A percentile compares a stretch with the other conserved stretches of the same genome.
Conservation (phyloP, 2,888 invertebrate genomes). For the Callyntrura sp. region DNA sequence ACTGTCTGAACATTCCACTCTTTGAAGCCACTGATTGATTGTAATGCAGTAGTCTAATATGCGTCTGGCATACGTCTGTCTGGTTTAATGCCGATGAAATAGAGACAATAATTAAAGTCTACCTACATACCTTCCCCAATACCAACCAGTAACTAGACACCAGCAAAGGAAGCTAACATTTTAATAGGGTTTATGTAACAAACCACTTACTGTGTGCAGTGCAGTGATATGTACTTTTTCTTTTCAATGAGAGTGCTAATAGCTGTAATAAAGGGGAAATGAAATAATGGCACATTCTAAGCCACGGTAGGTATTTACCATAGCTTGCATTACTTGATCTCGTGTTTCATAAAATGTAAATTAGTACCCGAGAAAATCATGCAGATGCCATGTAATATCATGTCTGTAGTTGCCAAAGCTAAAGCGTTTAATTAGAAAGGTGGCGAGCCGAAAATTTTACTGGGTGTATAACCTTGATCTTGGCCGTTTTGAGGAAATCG, state of each 20-base stretch:
- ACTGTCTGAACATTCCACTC: too few relatives aligned
- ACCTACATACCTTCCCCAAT: slow-evolving; percentile 30
- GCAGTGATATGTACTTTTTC: slow-evolving; percentile 8
- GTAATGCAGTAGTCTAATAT: too few relatives aligned
- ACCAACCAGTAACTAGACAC: slow-evolving; percentile 36
- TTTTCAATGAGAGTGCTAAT: slow-evolving; percentile 28
- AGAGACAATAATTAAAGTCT: slow-evolving; percentile 67
- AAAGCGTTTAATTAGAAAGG: slow-evolving; percentile 46
- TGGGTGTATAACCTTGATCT: background rate
- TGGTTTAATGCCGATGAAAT: slow-evolving; percentile 29
- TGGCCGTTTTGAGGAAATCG: slow-evolving; percentile 25
- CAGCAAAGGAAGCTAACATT: background rate
- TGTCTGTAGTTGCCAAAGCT: slow-evolving; percentile 17
- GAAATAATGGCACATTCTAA: slow-evolving; percentile 1
- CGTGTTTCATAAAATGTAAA: slow-evolving; percentile 43
- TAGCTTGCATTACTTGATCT: too few relatives aligned
- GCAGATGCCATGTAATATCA: slow-evolving; percentile 36
- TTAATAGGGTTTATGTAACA: background rate
- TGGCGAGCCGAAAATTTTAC: slow-evolving; percentile 15
- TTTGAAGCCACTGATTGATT: too few relatives aligned
- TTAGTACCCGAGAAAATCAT: slow-evolving; percentile 52
- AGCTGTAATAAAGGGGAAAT: slow-evolving; percentile 18
- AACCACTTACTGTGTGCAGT: background rate
- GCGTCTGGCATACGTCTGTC: background rate
- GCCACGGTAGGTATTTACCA: background rate